Conservation (phyloP, 2,113 vertebrate species). For the Gymnorhina tibicen region DNA sequence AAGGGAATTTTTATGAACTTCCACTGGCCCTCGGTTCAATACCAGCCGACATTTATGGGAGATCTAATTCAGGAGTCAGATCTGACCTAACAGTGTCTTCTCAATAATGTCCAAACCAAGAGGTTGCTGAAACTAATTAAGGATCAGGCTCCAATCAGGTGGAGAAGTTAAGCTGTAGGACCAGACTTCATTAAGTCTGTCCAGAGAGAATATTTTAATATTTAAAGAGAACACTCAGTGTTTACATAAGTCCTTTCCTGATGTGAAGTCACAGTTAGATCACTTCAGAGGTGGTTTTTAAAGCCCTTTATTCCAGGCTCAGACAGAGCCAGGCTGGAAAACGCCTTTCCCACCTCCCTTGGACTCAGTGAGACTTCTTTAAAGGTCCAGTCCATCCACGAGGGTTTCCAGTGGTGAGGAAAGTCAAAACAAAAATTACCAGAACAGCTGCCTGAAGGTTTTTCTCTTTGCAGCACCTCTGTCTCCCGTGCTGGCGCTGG, state of each 20-base stretch:
- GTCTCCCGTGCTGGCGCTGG: neutral
- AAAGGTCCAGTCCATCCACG: neutral
- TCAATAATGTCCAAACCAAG: conserved; percentile 13
- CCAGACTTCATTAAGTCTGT: conserved; percentile 53
- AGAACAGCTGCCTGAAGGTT: neutral
- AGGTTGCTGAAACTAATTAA: conserved; percentile 60
- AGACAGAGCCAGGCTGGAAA: neutral
- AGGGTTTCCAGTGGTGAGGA: neutral
- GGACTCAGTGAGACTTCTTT: neutral
- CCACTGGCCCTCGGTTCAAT: neutral
- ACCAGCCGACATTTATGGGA: conserved; percentile 12
- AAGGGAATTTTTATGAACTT: conserved; percentile 15
- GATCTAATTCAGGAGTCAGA: conserved; percentile 37
- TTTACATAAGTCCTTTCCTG: conserved; percentile 50
- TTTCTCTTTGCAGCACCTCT: neutral
- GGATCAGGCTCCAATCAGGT: conserved; percentile 33
- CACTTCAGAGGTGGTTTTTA: conserved; percentile 29
- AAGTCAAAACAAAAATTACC: neutral
- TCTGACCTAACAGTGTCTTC: conserved; percentile 19
- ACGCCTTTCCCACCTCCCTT: neutral
- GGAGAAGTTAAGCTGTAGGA: conserved; percentile 32
- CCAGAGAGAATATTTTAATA: conserved; percentile 63
- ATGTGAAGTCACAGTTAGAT: conserved; percentile 9
- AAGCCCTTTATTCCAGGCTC: conserved; percentile 10
- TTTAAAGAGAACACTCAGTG: conserved; percentile 61